Percentiles rank a stretch among this genome's conserved stretches.
Conservation (phyloP, 2,797 vertebrate genomes). For the Melanogrammus aeglefinus region DNA sequence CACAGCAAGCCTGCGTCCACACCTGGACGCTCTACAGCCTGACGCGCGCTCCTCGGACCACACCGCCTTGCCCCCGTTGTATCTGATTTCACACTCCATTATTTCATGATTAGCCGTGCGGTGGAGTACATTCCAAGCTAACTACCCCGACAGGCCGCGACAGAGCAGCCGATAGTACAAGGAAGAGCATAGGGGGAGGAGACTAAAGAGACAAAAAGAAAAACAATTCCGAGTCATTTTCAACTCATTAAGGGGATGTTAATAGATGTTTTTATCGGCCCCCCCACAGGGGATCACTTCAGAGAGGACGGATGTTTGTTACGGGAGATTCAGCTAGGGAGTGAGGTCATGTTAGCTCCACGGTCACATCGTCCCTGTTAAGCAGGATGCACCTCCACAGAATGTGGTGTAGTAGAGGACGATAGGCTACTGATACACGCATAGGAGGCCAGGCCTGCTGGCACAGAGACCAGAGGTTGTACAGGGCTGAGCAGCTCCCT, state of each 20-base stretch:
- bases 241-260: slow-evolving; percentile 19
- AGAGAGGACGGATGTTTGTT: not conserved
- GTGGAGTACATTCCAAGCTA: slow-evolving; percentile 42
- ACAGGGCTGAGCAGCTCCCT: no score
- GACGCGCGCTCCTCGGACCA: slow-evolving; percentile 12
- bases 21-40: slow-evolving; percentile 26
- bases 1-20: slow-evolving; percentile 3
- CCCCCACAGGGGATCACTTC: not conserved
- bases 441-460: no score
- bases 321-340: no score
- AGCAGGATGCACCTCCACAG: no score
- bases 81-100: slow-evolving; percentile 54
- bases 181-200: not conserved
- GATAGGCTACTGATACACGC: no score
- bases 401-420: no score
- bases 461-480: no score
- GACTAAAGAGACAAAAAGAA: slow-evolving; percentile 18
- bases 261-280: not conserved
- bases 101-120: slow-evolving; percentile 61
- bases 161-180: slow-evolving; percentile 29
- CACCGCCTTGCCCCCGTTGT: slow-evolving; percentile 16
- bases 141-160: slow-evolving; percentile 15
- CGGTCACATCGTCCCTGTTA: not conserved
- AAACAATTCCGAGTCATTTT: not conserved
- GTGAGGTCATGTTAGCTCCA: no score